These are phyloP conservation scores for Drosophila baimaii DNA, from an alignment of 1,140 invertebrate species.

Conservation along the genomic window DNA sequence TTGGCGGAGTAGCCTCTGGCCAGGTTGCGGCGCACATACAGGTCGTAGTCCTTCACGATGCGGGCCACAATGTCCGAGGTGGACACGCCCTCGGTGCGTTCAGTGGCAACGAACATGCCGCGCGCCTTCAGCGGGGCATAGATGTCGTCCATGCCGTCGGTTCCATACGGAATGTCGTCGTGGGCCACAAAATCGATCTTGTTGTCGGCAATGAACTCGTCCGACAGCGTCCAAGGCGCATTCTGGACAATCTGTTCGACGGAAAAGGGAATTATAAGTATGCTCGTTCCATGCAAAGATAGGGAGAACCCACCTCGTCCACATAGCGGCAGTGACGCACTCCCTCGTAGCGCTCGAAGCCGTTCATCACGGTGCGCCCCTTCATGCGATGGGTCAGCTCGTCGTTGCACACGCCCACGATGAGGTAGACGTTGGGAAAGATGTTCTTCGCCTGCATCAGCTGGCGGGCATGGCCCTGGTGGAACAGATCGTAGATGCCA, in stretches of 20 bases:
- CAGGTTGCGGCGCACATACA: slow-evolving; percentile 98
- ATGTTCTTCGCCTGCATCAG: slow-evolving; percentile 99
- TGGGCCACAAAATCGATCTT: slow-evolving; percentile 99
- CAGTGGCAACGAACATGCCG: slow-evolving; percentile 99
- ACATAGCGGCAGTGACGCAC: slow-evolving; percentile 99
- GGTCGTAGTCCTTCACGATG: slow-evolving; percentile 99
- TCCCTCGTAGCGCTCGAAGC: slow-evolving; percentile 97
- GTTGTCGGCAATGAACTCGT: slow-evolving; percentile 95
- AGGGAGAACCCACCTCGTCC: slow-evolving; percentile 90
- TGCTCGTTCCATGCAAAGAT: neutral
- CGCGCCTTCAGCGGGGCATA: slow-evolving; percentile 95
- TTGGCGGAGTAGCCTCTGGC: slow-evolving; percentile 99
- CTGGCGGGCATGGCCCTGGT: slow-evolving; percentile 98
- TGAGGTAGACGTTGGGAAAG: slow-evolving; percentile 99
- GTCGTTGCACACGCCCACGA: slow-evolving; percentile 98
- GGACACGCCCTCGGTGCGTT: slow-evolving; percentile 98
- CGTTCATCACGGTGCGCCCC: slow-evolving; percentile 99
- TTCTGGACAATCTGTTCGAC: slow-evolving; percentile 90
- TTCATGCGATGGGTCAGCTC: slow-evolving; percentile 95
- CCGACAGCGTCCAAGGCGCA: slow-evolving; percentile 98
- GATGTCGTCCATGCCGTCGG: slow-evolving; percentile 94
- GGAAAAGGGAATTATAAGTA: neutral
- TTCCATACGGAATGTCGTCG: slow-evolving; percentile 98
- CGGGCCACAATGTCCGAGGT: slow-evolving; percentile 99
- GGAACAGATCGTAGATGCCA: slow-evolving; percentile 98